A percentile compares a stretch with the other conserved stretches of the same genome.
These are phyloP conservation scores for Megamerina dolium DNA, from an alignment of 2,888 invertebrate species.

Conservation along the genomic window DNA sequence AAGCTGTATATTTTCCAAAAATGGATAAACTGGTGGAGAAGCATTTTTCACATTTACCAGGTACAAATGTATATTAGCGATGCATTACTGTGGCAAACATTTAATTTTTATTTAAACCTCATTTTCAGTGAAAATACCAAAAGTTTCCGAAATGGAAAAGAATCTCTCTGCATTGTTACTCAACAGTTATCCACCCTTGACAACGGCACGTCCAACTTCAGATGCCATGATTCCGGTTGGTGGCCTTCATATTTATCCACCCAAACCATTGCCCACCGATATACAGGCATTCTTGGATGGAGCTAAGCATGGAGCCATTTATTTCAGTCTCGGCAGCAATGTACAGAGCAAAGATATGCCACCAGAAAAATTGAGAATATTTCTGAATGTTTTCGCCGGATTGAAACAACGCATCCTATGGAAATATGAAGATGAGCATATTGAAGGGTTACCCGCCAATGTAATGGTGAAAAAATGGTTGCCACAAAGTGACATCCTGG, in stretches of 20 bases:
- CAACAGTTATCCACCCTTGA: conserved; percentile 51
- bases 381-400: conserved; percentile 47
- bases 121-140: conserved; percentile 40
- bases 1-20: conserved; percentile 40
- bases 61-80: too few species aligned
- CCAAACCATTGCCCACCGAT: conserved; percentile 40
- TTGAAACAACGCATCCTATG: conserved; percentile 50
- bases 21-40: conserved; percentile 40
- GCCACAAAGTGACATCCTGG: conserved; percentile 53
- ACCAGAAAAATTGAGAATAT: conserved; percentile 38
- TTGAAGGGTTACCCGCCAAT: conserved; percentile 44
- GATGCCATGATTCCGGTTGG: conserved; percentile 52
- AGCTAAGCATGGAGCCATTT: conserved; percentile 50
- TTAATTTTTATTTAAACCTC: neutral
- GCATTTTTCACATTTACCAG: conserved; percentile 38
- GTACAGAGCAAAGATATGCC: conserved; percentile 49
- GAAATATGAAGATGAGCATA: conserved; percentile 51
- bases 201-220: conserved; percentile 48
- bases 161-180: conserved; percentile 50
- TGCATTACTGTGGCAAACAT: too few species aligned
- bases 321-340: conserved; percentile 51
- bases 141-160: conserved; percentile 47
- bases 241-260: conserved; percentile 53
- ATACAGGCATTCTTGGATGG: conserved; percentile 48
- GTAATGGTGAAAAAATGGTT: conserved; percentile 52